Conservation (phyloP, 2,888 invertebrate genomes). For the Drosophila ezoana region DNA sequence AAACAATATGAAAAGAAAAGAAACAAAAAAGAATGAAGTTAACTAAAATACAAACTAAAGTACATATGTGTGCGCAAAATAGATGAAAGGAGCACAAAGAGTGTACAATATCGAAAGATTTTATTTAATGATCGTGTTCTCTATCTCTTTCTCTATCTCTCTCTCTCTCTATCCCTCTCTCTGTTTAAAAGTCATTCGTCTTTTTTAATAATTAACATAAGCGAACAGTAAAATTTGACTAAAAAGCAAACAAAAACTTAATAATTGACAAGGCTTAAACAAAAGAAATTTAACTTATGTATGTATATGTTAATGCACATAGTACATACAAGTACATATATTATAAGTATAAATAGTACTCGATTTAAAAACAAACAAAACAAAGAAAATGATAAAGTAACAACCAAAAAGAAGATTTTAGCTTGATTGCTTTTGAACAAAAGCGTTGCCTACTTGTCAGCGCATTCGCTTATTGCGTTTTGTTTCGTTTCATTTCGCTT, state of each 20-base stretch:
- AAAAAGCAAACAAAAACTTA: slow-evolving; percentile 28
- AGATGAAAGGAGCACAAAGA: slow-evolving; percentile 40
- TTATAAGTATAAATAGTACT: slow-evolving; percentile 45
- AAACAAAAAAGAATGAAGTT: neutral
- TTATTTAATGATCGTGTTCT: slow-evolving; percentile 36
- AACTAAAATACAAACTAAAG: slow-evolving; percentile 4
- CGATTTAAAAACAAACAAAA: slow-evolving; percentile 21
- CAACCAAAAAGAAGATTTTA: slow-evolving; percentile 24
- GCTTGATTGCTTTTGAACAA: slow-evolving; percentile 53
- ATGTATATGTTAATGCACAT: slow-evolving; percentile 4
- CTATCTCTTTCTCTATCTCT: slow-evolving; percentile 5
- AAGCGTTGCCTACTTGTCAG: slow-evolving; percentile 61
- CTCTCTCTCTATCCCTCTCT: slow-evolving; percentile 1
- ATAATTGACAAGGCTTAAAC: slow-evolving; percentile 20
- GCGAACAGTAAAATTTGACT: slow-evolving; percentile 42
- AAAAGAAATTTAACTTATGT: neutral
- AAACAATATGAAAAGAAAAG: neutral
- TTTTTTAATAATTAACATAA: slow-evolving; percentile 24
- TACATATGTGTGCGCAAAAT: slow-evolving; percentile 3
- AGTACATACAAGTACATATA: slow-evolving; percentile 31
- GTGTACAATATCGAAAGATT: slow-evolving; percentile 42
- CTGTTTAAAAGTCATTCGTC: slow-evolving; percentile 28
- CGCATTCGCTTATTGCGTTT: slow-evolving; percentile 50
- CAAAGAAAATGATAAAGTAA: slow-evolving; percentile 9
- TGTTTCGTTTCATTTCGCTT: slow-evolving; percentile 28